These are phyloP conservation scores for Eilema sororculum DNA, from an alignment of 2,888 invertebrate genomes.

Conservation along the genomic window DNA sequence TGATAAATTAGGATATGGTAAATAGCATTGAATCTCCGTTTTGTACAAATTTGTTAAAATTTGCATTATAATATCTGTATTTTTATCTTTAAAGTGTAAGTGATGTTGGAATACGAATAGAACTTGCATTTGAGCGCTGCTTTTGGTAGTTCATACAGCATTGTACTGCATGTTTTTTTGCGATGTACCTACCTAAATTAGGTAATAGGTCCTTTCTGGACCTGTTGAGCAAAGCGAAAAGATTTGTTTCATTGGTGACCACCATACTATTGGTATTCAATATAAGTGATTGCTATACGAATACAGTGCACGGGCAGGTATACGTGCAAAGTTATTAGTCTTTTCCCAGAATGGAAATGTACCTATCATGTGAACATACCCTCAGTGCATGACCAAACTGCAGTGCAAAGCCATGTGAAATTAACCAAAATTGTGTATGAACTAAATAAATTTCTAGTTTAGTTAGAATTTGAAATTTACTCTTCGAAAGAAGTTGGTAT, in stretches of 20 bases:
- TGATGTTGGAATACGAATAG: conserved; percentile 17
- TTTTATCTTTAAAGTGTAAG: conserved; percentile 36
- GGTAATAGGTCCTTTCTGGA: background rate
- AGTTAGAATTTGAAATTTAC: background rate
- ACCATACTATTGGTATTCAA: background rate
- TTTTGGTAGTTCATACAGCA: background rate
- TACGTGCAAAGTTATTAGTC: no score
- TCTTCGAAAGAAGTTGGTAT: no score
- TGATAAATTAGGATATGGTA: conserved; percentile 59
- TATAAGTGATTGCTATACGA: background rate
- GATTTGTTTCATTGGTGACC: no score
- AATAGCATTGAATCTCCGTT: conserved; percentile 42
- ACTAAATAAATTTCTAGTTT: background rate
- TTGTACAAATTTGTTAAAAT: conserved; percentile 46
- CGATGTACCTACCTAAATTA: background rate
- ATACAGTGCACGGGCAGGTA: no score
- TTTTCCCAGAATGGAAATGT: no score
- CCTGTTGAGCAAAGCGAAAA: background rate
- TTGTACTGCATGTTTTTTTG: background rate
- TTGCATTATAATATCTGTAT: conserved; percentile 42
- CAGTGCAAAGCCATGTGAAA: no score
- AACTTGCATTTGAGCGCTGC: background rate
- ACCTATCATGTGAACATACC: no score
- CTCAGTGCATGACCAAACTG: no score
- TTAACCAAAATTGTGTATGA: background rate